A percentile compares a stretch with the other conserved stretches of the same genome.
Conservation (phyloP, 2,113 vertebrate species). For the Anseranas semipalmata region DNA sequence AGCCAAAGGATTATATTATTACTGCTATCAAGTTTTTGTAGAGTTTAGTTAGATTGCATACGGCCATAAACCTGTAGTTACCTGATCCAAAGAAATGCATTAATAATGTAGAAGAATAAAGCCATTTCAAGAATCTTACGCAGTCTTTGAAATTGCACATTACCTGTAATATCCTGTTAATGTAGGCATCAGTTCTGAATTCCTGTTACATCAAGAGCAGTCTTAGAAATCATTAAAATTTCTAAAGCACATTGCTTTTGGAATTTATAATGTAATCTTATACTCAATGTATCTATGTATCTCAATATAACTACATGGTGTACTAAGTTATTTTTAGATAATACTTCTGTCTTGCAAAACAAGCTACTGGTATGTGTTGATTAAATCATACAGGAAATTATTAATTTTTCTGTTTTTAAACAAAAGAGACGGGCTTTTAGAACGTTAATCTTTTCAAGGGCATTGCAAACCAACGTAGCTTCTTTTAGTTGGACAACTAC, state of each 20-base stretch:
- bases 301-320: not conserved
- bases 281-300: not conserved
- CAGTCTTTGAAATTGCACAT: not conserved
- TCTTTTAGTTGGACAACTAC: constrained; percentile 27
- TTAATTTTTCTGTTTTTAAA: constrained; percentile 52
- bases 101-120: constrained; percentile 21
- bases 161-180: constrained; percentile 8
- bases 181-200: not conserved
- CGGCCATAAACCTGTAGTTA: constrained; percentile 4
- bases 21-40: not conserved
- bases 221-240: constrained; percentile 6
- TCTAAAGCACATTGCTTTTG: not conserved
- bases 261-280: not conserved
- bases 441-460: constrained; percentile 51
- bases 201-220: not conserved
- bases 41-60: not conserved
- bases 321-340: constrained; percentile 14
- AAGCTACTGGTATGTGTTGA: not conserved
- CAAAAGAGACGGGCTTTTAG: constrained; percentile 31
- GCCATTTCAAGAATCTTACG: not conserved
- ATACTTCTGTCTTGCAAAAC: not conserved
- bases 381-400: constrained; percentile 33
- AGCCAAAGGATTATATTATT: not conserved
- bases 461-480: constrained; percentile 17
- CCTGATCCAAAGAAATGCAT: not conserved